Percentiles rank a stretch among this genome's conserved stretches.
These are phyloP conservation scores for Stichopus horrens DNA, from an alignment of 53 echinoderm and acorn worm genomes.

Conservation along the genomic window DNA sequence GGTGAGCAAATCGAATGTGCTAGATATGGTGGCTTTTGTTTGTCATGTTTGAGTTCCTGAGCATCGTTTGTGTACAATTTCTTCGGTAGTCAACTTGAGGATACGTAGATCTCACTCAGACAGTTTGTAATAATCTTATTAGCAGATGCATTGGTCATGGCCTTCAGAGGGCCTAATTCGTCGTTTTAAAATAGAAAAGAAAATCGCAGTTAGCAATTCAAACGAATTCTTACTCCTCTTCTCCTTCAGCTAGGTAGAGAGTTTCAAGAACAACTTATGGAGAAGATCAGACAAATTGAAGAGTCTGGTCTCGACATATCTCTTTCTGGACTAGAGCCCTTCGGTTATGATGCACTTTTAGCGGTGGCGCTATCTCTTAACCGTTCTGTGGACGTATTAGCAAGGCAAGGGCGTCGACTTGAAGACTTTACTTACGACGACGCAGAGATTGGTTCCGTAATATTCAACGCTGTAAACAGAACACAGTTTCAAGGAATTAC, in stretches of 20 bases:
- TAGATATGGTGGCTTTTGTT: no score
- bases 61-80: no score
- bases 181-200: no score
- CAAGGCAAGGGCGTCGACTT: conserved; percentile 43
- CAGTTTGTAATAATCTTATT: no score
- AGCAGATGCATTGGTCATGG: no score
- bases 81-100: no score
- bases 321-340: conserved; percentile 27
- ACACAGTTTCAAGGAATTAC: conserved; percentile 55
- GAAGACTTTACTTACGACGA: conserved; percentile 66
- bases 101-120: no score
- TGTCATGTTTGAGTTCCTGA: no score
- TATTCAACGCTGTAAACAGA: conserved; percentile 47
- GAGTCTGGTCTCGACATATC: background rate
- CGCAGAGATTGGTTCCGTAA: conserved; percentile 52
- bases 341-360: conserved; percentile 59
- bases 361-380: conserved; percentile 61
- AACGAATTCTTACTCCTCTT: background rate
- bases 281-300: background rate
- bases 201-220: background rate
- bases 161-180: no score
- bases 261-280: background rate
- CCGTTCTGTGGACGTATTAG: conserved; percentile 35
- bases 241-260: background rate
- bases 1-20: no score